A percentile compares a stretch with the other conserved stretches of the same genome.
These are phyloP conservation scores for Megalops atlanticus DNA, from an alignment of 2,113 vertebrate genomes.

Conservation along the genomic window DNA sequence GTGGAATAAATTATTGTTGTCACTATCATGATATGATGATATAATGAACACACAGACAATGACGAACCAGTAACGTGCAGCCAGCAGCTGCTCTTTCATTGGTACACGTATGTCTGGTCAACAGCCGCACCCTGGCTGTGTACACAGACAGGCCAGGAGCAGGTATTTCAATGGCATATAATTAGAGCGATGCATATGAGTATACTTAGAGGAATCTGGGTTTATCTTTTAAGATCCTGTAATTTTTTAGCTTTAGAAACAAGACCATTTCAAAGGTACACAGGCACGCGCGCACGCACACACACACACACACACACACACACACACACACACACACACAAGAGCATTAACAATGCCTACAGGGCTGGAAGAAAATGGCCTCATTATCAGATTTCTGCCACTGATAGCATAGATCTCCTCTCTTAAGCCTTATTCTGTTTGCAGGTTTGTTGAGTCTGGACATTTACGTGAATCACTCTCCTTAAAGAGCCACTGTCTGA, in stretches of 20 bases:
- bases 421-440: neutral
- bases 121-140: constrained; percentile 6
- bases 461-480: neutral
- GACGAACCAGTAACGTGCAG: neutral
- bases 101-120: constrained; percentile 13
- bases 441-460: neutral
- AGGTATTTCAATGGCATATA: neutral
- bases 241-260: neutral
- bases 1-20: neutral
- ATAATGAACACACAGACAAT: neutral
- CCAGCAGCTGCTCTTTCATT: neutral
- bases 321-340: neutral
- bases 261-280: neutral
- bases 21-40: too few species aligned
- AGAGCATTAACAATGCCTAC: constrained; percentile 8
- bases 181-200: neutral
- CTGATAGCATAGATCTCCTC: neutral
- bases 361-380: neutral
- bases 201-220: neutral
- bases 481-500: neutral
- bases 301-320: neutral
- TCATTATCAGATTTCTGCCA: constrained; percentile 16
- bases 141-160: neutral
- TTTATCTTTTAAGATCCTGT: neutral
- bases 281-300: constrained; percentile 6